Evolutionary conservation across 2,113 vertebrate genomes (phyloP).

Genomic region (Pseudorectes ferrugineus): DNA sequence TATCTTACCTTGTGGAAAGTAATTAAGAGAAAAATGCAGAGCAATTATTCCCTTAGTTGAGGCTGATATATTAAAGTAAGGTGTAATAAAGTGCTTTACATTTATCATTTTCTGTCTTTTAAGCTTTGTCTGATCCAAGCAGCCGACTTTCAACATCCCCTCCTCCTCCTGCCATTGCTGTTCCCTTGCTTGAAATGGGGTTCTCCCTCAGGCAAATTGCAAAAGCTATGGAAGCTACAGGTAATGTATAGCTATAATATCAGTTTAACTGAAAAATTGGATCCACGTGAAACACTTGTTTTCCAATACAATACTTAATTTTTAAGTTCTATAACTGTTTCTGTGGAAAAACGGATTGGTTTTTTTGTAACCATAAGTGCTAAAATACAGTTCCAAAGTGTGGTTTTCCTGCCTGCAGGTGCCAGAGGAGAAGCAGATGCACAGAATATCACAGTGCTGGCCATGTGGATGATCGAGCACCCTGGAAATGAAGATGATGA

Average conservation of each 20-base stretch:
- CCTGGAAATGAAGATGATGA: slow-evolving; percentile 89
- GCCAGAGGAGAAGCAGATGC: slow-evolving; percentile 92
- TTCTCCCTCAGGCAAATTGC: slow-evolving; percentile 95
- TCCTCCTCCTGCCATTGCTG: slow-evolving; percentile 93
- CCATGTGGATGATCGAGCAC: slow-evolving; percentile 99
- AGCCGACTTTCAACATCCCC: slow-evolving; percentile 95
- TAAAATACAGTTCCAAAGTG: background rate
- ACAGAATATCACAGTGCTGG: slow-evolving; percentile 95
- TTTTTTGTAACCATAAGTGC: background rate
- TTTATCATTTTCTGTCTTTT: background rate
- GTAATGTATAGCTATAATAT: slow-evolving; percentile 55
- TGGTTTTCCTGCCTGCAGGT: slow-evolving; percentile 67
- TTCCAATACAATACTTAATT: background rate
- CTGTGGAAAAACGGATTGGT: fast-evolving
- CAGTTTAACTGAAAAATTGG: background rate
- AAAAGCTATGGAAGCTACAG: slow-evolving; percentile 97
- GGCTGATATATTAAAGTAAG: background rate
- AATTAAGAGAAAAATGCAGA: background rate
- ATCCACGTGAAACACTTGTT: background rate
- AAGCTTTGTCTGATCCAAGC: slow-evolving; percentile 94
- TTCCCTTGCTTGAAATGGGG: slow-evolving; percentile 96
- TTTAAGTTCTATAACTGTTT: background rate
- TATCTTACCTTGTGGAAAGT: background rate
- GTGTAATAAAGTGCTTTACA: background rate
- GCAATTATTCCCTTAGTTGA: background rate